Percentiles rank a stretch among this genome's conserved stretches.
These are phyloP conservation scores for Leiothrix lutea DNA, from an alignment of 2,113 vertebrate species.

Conservation along the genomic window DNA sequence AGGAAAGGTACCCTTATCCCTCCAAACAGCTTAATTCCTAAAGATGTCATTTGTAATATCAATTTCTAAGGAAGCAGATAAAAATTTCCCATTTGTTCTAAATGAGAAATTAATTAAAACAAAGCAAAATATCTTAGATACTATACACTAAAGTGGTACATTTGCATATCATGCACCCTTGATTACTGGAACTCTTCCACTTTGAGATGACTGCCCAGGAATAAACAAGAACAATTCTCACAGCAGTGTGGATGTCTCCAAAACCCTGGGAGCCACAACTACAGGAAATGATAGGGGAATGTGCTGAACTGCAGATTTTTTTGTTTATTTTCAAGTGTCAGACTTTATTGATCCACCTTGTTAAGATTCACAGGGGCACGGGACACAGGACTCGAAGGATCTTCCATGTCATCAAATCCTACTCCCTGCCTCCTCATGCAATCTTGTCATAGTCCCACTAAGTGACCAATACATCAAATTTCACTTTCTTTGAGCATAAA, in stretches of 20 bases:
- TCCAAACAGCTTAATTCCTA: background rate
- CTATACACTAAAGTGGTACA: background rate
- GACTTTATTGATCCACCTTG: background rate
- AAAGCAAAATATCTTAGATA: background rate
- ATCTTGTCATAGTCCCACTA: background rate
- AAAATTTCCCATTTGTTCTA: background rate
- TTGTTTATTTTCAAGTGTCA: background rate
- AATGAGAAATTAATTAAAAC: background rate
- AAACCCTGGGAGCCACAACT: background rate
- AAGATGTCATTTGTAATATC: rapidly evolving
- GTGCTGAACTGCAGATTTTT: background rate
- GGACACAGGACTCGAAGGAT: background rate
- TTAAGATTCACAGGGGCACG: background rate
- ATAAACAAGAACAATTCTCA: background rate
- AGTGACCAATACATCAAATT: background rate
- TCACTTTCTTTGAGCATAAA: background rate
- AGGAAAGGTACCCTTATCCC: background rate
- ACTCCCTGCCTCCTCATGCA: background rate
- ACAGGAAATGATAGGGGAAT: background rate
- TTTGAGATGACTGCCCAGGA: background rate
- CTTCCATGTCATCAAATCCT: background rate
- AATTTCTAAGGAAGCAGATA: background rate
- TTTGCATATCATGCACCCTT: background rate
- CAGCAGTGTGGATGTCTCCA: background rate
- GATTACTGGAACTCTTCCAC: background rate